These are phyloP conservation scores for Parapristionchus giblindavisi DNA, from an alignment of 2,888 invertebrate species.

Conservation along the genomic window DNA sequence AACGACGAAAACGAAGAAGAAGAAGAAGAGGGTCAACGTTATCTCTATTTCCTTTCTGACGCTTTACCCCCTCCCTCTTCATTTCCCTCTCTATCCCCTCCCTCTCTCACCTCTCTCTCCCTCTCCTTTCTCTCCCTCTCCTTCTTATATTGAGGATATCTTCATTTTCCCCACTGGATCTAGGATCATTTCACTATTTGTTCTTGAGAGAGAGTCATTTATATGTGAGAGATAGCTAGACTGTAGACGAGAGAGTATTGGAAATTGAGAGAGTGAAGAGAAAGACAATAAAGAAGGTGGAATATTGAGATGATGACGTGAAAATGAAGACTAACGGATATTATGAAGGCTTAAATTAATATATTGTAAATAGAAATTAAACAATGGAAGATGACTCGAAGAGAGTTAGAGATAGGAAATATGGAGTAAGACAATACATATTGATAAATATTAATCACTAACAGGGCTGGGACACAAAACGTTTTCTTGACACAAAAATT, in stretches of 20 bases:
- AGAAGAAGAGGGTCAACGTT: conserved; percentile 20
- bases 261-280: not conserved
- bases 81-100: not conserved
- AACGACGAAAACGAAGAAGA: not conserved
- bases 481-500: no score
- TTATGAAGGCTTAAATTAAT: not conserved
- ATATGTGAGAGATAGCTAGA: no score
- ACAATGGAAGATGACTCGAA: no score
- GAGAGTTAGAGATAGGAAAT: no score
- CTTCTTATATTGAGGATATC: conserved; percentile 6
- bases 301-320: not conserved
- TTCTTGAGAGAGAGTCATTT: conserved; percentile 20
- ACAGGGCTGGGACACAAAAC: no score
- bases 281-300: conserved; percentile 1
- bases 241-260: not conserved
- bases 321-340: not conserved
- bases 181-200: conserved; percentile 31
- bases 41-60: conserved; percentile 32
- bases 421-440: no score
- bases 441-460: no score
- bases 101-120: not conserved
- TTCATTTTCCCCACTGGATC: no score
- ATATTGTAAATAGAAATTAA: no score
- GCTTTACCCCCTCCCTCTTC: not conserved
- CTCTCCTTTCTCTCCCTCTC: not conserved